Evolutionary conservation across 2,113 vertebrate species (phyloP).

Genomic region (Gavia stellata): DNA sequence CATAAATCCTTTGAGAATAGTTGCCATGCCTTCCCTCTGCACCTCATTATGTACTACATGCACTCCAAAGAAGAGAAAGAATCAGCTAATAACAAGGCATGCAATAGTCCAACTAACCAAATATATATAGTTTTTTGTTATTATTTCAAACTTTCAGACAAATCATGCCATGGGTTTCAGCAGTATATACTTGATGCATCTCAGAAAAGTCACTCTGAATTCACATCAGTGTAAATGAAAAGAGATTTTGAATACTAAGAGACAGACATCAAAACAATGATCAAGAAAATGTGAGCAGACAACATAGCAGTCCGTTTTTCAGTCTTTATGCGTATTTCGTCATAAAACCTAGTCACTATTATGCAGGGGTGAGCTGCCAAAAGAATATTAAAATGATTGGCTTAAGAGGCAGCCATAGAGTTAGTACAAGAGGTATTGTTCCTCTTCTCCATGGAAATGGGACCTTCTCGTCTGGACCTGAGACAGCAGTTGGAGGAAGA

Average conservation of each 20-base stretch:
- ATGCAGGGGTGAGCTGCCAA: neutral
- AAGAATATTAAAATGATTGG: neutral
- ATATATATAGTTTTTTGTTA: neutral
- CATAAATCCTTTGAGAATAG: neutral
- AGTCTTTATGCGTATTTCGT: constrained; percentile 11
- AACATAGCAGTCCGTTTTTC: neutral
- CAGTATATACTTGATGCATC: neutral
- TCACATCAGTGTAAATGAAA: neutral
- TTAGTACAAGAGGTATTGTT: neutral
- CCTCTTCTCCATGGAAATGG: neutral
- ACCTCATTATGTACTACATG: neutral
- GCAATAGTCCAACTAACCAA: neutral
- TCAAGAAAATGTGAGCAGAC: neutral
- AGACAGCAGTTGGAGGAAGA: neutral
- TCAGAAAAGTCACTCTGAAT: neutral
- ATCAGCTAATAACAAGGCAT: neutral
- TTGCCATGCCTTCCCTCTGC: neutral
- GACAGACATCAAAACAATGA: neutral
- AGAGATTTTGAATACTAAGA: neutral
- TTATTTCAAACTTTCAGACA: neutral
- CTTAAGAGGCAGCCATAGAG: neutral
- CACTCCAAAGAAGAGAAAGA: constrained; percentile 4
- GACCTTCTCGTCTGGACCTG: neutral
- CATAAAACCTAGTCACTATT: neutral
- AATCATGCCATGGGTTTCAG: neutral